A percentile compares a stretch with the other conserved stretches of the same genome.
These are phyloP conservation scores for Dreissena polymorpha DNA, from an alignment of 1,140 invertebrate species.

Conservation along the genomic window DNA sequence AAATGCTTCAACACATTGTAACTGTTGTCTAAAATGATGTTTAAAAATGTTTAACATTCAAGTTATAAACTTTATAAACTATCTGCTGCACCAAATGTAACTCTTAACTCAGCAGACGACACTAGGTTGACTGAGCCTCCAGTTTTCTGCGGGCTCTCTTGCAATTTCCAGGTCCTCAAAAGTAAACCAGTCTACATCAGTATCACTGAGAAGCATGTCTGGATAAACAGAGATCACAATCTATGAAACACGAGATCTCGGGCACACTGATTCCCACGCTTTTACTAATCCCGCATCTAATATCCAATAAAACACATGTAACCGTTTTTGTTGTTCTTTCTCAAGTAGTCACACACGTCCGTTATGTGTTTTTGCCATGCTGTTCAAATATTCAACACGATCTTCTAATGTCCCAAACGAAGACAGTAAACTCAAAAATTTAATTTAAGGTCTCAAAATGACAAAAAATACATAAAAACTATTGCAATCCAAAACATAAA, in stretches of 20 bases:
- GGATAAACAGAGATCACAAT: conserved; percentile 51
- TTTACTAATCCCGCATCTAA: conserved; percentile 44
- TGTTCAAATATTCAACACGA: too few species aligned
- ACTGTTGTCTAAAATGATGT: neutral
- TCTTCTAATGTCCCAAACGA: too few species aligned
- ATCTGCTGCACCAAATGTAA: neutral
- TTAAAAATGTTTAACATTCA: neutral
- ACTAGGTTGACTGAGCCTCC: neutral
- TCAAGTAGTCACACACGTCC: too few species aligned
- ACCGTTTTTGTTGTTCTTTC: neutral
- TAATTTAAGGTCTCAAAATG: too few species aligned
- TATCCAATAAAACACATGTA: conserved; percentile 46
- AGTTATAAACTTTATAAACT: neutral
- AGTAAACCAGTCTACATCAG: conserved; percentile 29
- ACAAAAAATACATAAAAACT: too few species aligned
- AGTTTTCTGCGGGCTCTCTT: neutral
- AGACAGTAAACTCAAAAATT: too few species aligned
- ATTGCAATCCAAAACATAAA: too few species aligned
- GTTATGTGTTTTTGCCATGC: too few species aligned
- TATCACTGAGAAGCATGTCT: conserved; percentile 44
- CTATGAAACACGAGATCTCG: conserved; percentile 29
- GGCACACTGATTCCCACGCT: conserved; percentile 50
- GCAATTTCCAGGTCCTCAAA: neutral
- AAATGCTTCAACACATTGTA: too few species aligned
- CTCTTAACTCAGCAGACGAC: conserved; percentile 9